phyloP scores from a whole-genome alignment of 2,888 invertebrate species.

The Anticlea derivata region DNA sequence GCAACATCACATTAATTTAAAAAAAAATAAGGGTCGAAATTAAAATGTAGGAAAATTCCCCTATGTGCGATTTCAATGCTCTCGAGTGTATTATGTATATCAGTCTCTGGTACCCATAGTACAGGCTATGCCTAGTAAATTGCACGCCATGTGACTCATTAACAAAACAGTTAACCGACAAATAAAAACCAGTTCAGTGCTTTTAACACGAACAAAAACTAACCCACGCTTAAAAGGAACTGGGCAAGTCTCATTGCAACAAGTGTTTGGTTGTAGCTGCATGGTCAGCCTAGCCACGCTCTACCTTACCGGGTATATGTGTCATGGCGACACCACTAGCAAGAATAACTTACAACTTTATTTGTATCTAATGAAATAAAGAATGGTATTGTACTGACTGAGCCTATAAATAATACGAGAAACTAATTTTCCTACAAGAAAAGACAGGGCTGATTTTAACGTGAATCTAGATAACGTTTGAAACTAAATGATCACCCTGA shows the following conservation, averaged over 20 bases:
- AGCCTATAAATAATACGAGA: neutral
- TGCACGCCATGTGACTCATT: constrained; percentile 14
- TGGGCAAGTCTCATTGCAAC: neutral
- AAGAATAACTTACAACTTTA: constrained; percentile 25
- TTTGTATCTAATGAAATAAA: constrained; percentile 4
- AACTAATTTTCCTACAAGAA: no score
- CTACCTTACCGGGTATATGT: constrained; percentile 60
- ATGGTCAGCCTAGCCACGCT: constrained; percentile 34
- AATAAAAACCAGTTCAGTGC: constrained; percentile 26
- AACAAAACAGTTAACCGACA: constrained; percentile 28
- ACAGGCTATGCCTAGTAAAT: no score
- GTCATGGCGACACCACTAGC: constrained; percentile 57
- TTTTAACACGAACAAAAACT: constrained; percentile 31
- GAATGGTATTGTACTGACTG: neutral
- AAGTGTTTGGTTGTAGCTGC: constrained; percentile 34
- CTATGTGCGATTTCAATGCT: no score
- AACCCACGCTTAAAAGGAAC: constrained; percentile 22
- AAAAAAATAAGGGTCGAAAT: no score
- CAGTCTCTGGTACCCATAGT: no score
- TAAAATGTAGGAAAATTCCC: no score
- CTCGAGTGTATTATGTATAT: no score
- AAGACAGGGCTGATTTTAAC: no score
- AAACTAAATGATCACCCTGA: neutral
- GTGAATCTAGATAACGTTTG: neutral
- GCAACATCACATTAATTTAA: no score